Evolutionary conservation across 2,113 vertebrate genomes (phyloP).

Genomic region (Hemiscyllium ocellatum): DNA sequence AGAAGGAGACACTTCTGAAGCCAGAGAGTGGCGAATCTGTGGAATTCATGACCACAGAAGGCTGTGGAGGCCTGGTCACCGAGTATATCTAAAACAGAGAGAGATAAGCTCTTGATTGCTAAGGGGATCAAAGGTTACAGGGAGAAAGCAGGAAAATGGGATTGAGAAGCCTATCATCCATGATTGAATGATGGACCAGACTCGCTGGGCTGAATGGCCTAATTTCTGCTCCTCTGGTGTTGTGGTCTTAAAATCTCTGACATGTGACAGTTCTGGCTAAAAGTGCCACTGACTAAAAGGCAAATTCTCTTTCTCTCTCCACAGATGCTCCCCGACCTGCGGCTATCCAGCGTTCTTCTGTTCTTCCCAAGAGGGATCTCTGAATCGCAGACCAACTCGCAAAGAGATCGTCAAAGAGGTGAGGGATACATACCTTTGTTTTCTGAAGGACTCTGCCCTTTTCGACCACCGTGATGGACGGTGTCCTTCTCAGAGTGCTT

Average conservation of each 20-base stretch:
- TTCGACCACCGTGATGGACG: slow-evolving; percentile 48
- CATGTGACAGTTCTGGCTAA: not conserved
- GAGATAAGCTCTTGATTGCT: no score
- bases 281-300: not conserved
- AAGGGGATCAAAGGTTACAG: no score
- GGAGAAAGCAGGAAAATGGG: no score
- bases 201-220: no score
- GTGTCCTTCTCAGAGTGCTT: slow-evolving; percentile 54
- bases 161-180: no score
- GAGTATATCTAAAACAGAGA: no score
- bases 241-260: not conserved
- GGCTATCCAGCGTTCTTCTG: not conserved
- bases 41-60: no score
- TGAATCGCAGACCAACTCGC: not conserved
- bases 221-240: no score
- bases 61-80: no score
- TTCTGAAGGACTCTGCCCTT: slow-evolving; percentile 60
- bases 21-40: no score
- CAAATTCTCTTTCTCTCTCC: not conserved
- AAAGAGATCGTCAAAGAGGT: not conserved
- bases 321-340: not conserved
- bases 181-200: no score
- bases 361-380: not conserved
- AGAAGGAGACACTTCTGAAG: no score
- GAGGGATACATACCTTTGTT: slow-evolving; percentile 56